Evolutionary conservation across 1,140 invertebrate genomes (phyloP), one percentile per base, ranked within the genome.

Genomic region (Sinella curviseta): DNA sequence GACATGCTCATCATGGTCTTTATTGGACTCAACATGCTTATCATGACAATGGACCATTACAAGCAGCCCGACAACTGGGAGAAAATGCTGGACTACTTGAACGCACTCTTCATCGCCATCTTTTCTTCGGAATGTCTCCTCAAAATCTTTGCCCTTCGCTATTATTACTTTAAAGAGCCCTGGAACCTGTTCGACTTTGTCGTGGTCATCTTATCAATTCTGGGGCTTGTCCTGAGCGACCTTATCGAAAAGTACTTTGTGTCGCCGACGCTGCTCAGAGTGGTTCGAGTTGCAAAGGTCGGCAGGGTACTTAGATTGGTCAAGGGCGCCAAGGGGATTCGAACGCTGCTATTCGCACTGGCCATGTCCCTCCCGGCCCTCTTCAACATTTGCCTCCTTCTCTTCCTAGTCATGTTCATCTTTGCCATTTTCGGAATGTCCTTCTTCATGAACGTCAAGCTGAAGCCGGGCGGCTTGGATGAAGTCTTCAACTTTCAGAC

Each of bases 1-100:
- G 97, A 99, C 89, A 98, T 99, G 93, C 92, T 97, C 85, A 99
- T 99, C 87, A 99, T 99, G 97, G 91, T 98, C 88, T 97, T 98
- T 89, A 99, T 99, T 86, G 95, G 96, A 84, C 88, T 99, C 79
- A 99, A 99, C 89, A 99, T 99, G 97, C 90, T 98, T 82, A 97
- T 96, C 76, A 99, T 99, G 97, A 97, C 96, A 76, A 88, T 98
- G 88, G 97, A 99, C 88, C 95, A 97, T 88, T 97, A 98, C 87
- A 91, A 95, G 85, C 95, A 96, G 87, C 91, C 92, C 57, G 90
- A 92, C 75, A 91, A 91, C 54, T 96, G 95, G 88, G 94, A 92
- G 85, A 89, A 90, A 82, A 92, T 95, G 76, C 88, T 99, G 82
- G 93, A 95, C 86, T 93, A 93, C 88, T 91, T 99, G 82, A 99